Evolutionary conservation across 2,797 vertebrate genomes (phyloP).

Genomic region (Adrianichthys oophorus): DNA sequence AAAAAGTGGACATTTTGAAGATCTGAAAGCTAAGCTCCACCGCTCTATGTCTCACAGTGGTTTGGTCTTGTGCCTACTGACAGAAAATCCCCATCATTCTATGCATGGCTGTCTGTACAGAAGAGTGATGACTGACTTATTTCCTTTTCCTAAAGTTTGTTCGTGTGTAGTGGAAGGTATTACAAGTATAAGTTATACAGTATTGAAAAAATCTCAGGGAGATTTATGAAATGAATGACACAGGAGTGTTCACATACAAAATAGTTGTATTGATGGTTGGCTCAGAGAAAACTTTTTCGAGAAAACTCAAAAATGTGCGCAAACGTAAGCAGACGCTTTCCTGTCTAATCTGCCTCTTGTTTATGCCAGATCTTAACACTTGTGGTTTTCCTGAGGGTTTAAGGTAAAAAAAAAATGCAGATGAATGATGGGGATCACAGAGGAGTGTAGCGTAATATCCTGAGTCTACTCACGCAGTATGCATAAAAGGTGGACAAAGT

Average conservation of each 20-base stretch:
- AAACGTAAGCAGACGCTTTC: neutral
- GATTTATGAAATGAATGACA: neutral
- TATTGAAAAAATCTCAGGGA: neutral
- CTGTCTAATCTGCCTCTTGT: neutral
- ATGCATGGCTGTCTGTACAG: neutral
- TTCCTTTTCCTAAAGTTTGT: neutral
- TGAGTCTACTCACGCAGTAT: constrained; percentile 8
- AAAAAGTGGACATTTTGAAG: neutral
- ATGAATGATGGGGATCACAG: constrained; percentile 11
- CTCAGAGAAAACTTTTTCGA: neutral
- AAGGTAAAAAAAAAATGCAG: constrained; percentile 29
- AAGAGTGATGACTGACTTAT: neutral
- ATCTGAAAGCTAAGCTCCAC: neutral
- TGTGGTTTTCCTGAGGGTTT: constrained; percentile 55
- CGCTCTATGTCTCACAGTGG: neutral
- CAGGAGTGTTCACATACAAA: neutral
- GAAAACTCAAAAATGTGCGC: too few relatives aligned
- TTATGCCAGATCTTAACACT: constrained; percentile 7
- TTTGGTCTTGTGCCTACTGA: constrained; percentile 4
- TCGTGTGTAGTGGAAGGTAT: neutral
- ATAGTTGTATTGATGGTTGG: neutral
- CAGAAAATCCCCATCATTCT: neutral
- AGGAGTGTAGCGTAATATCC: constrained; percentile 17
- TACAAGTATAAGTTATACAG: neutral
- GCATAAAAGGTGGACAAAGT: constrained; percentile 5